A percentile compares a stretch with the other conserved stretches of the same genome.
phyloP scores from a whole-genome alignment of 2,797 vertebrate genomes.

The Scarus forsteni region DNA sequence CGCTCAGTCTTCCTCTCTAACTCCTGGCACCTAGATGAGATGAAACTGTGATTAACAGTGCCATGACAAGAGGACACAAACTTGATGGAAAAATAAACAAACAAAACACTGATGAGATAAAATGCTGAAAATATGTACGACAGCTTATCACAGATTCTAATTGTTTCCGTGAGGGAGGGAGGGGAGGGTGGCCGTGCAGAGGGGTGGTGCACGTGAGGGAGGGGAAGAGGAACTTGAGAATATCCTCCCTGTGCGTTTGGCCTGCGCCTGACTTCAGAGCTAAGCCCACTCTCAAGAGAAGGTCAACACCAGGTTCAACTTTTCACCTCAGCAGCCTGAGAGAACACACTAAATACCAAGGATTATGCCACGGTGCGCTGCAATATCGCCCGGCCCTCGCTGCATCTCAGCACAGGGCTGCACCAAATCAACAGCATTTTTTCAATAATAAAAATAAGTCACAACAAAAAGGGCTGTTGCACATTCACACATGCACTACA shows the following conservation, averaged over 20 bases:
- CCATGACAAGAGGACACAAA: constrained; percentile 74
- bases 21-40: constrained; percentile 75
- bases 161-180: constrained; percentile 80
- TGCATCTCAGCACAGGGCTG: constrained; percentile 30
- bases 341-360: constrained; percentile 73
- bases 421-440: constrained; percentile 28
- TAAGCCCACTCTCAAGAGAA: constrained; percentile 79
- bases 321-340: constrained; percentile 79
- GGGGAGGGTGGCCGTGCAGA: constrained; percentile 38
- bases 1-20: constrained; percentile 68
- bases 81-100: constrained; percentile 78
- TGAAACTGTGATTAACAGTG: constrained; percentile 75
- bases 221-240: constrained; percentile 79
- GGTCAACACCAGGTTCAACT: constrained; percentile 84
- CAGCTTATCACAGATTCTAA: constrained; percentile 83
- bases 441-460: constrained; percentile 18
- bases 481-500: constrained; percentile 2
- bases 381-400: constrained; percentile 57
- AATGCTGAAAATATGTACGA: constrained; percentile 81
- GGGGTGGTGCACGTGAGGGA: constrained; percentile 58
- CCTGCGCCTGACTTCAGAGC: constrained; percentile 76
- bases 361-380: constrained; percentile 61
- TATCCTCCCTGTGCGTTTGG: constrained; percentile 79
- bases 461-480: constrained; percentile 6
- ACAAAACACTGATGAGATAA: constrained; percentile 75